Evolutionary conservation across 2,888 invertebrate genomes (phyloP), one percentile per base, ranked within the genome.

Genomic region (Dioctria linearis): DNA sequence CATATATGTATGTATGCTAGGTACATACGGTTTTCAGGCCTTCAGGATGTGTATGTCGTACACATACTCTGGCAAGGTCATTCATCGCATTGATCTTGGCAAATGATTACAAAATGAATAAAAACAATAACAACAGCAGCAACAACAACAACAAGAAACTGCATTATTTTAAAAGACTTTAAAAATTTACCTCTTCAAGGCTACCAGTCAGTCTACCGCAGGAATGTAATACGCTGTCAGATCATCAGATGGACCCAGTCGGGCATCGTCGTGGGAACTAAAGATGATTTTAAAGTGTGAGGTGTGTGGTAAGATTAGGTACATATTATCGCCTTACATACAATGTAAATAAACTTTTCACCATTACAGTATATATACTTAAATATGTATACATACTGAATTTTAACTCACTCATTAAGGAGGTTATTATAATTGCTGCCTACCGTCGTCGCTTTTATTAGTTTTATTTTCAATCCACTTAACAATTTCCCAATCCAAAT

Each of bases 51-150:
- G 66, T 43, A 79, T 67, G 8, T 46, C 8, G 25, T 25, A 25
- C 25, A 25, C 25, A 46, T 46, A 46, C 79, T 67, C 39, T 67
- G 66, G 67, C 79, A 79, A 79, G 79, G 79, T 79, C 79, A 63
- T 79, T 79, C 67, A 67, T 67, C 42, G 49, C 79, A 79, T 57
- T 79, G 66, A 79, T 79, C 79, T 79, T 67, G 61, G 46, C 40
- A 37, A 59, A 37, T 76, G 76, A 67, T 67, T 43, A 25, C 25
- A 25, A 25, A 25, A 25, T 25, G 25, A 25, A 25, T 25, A 25
- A 25, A 25, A 25, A 25, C 2, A 25, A 25, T 25, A 25, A 25
- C 25, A 25, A 25, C 25, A 25, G 25, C 25, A 25, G 67, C 49
- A 67, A 67, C 3, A 46, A 43, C 42, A 67, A 67, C 40, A 67